phyloP scores from a whole-genome alignment of 2,888 invertebrate species.

The Polylopha cassiicola region DNA sequence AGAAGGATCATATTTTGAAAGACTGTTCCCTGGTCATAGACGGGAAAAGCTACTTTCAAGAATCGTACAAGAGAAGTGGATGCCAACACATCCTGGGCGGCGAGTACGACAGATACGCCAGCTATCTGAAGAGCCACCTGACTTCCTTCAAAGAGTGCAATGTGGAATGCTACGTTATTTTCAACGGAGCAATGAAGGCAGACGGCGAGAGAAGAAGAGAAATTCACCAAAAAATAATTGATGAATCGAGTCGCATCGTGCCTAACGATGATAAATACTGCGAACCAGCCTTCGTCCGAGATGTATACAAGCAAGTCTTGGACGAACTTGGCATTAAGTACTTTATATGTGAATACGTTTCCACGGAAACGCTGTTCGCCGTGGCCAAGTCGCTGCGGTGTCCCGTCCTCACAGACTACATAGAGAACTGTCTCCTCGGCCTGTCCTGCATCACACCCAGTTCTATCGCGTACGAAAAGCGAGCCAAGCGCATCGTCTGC shows the following conservation, averaged over 20 bases:
- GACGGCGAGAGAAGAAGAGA: conserved; percentile 23
- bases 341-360: conserved; percentile 32
- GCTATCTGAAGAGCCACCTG: conserved; percentile 19
- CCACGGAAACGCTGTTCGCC: conserved; percentile 29
- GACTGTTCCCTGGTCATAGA: conserved; percentile 27
- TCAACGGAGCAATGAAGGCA: conserved; percentile 26
- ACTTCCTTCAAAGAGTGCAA: conserved; percentile 19
- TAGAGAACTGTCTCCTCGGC: conserved; percentile 32
- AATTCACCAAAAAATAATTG: conserved; percentile 27
- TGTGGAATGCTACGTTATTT: conserved; percentile 25
- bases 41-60: conserved; percentile 25
- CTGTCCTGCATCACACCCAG: conserved; percentile 14
- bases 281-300: conserved; percentile 28
- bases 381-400: conserved; percentile 30
- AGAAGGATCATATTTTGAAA: conserved; percentile 7
- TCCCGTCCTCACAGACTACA: conserved; percentile 33
- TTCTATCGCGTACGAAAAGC: conserved; percentile 5
- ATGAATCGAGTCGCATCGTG: conserved; percentile 17
- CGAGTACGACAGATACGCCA: conserved; percentile 27
- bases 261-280: conserved; percentile 23
- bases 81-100: conserved; percentile 32
- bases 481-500: conserved; percentile 1
- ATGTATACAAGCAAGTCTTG: conserved; percentile 31
- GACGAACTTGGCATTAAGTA: conserved; percentile 32
- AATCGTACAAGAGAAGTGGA: conserved; percentile 30